A percentile compares a stretch with the other conserved stretches of the same genome.
phyloP scores from a whole-genome alignment of 92 coral and sea anemone species.

The Diadumene lineata region DNA sequence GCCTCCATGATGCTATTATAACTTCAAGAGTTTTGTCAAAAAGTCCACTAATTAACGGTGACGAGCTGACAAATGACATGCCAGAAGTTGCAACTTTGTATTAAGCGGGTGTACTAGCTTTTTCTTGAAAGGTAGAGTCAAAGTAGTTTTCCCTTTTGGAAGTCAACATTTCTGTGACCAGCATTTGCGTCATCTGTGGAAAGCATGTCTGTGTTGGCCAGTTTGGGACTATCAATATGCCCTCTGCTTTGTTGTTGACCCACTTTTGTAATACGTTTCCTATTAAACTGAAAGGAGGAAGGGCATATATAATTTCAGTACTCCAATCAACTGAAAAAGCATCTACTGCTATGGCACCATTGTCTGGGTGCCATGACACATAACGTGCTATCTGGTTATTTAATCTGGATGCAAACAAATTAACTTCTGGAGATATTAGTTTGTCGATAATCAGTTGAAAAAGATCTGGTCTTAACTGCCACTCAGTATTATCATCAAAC shows the following conservation, averaged over 20 bases:
- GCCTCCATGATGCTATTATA: constrained; percentile 52
- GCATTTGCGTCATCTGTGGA: constrained; percentile 34
- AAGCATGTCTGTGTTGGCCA: constrained; percentile 68
- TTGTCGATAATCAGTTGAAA: constrained; percentile 19
- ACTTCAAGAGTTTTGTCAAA: constrained; percentile 39
- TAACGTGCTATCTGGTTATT: constrained; percentile 34
- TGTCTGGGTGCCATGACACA: constrained; percentile 43
- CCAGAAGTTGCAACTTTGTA: constrained; percentile 43
- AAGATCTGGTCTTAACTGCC: constrained; percentile 36
- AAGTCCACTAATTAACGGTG: constrained; percentile 42
- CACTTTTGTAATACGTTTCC: constrained; percentile 34
- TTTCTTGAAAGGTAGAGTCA: constrained; percentile 39
- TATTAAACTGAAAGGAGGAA: constrained; percentile 45
- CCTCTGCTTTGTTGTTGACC: constrained; percentile 46
- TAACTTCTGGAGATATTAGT: constrained; percentile 34
- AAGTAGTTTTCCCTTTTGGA: constrained; percentile 37
- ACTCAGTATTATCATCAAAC: constrained; percentile 50
- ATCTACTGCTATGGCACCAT: constrained; percentile 43
- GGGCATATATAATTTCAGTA: constrained; percentile 35
- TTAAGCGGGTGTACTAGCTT: constrained; percentile 34
- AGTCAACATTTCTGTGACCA: constrained; percentile 25
- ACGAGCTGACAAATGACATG: constrained; percentile 52
- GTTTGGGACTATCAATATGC: constrained; percentile 46
- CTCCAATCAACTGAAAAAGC: constrained; percentile 42
- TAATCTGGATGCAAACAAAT: constrained; percentile 45